Percentiles rank a stretch among this genome's conserved stretches.
Conservation (phyloP, 2,888 invertebrate genomes). For the Eurytoma californica region DNA sequence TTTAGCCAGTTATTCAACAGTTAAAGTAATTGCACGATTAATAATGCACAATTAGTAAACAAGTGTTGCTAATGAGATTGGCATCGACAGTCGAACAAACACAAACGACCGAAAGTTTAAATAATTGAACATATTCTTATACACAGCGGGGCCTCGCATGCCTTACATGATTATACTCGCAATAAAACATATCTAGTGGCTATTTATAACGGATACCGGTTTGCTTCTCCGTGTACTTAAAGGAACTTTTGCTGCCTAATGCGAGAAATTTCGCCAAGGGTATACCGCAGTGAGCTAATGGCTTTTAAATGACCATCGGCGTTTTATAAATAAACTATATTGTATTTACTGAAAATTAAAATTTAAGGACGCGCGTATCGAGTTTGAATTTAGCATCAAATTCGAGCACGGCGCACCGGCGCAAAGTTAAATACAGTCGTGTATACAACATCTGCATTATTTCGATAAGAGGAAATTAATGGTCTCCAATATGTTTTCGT, state of each 20-base stretch:
- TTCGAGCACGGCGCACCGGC: too few species aligned
- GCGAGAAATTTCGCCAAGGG: neutral
- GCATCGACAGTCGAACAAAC: neutral
- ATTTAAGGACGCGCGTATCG: too few species aligned
- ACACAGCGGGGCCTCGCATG: neutral
- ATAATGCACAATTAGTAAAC: neutral
- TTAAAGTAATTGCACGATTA: neutral
- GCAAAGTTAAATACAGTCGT: too few species aligned
- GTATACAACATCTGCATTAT: too few species aligned
- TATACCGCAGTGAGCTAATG: neutral
- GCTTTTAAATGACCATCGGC: neutral
- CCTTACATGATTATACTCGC: neutral
- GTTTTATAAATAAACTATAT: neutral
- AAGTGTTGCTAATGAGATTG: neutral
- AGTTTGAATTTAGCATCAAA: too few species aligned
- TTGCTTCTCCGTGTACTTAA: neutral
- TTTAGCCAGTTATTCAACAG: too few species aligned
- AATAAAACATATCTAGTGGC: conserved; percentile 3
- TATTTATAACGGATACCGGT: neutral
- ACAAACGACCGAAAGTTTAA: neutral
- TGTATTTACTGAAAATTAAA: too few species aligned
- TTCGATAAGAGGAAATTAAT: too few species aligned
- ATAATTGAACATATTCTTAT: neutral
- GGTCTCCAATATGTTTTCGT: too few species aligned
- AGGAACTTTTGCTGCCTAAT: neutral